phyloP scores from a whole-genome alignment of 2,797 vertebrate species.

The Halcyon chelicuti region DNA sequence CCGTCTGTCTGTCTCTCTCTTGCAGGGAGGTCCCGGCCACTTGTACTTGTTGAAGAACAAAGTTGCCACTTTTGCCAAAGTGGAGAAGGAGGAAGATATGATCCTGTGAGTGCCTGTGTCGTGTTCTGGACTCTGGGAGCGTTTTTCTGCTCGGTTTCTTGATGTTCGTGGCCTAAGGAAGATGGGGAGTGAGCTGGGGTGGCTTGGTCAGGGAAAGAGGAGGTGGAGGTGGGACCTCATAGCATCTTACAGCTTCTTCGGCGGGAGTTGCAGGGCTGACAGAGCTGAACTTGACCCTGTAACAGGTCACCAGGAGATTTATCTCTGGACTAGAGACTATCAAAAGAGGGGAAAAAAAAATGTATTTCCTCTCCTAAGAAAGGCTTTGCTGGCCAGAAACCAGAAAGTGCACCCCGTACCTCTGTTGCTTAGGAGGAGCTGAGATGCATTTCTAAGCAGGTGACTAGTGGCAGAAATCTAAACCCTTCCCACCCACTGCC shows the following conservation, averaged over 20 bases:
- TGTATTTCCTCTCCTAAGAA: background rate
- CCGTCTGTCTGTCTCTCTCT: background rate
- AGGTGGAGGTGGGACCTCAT: background rate
- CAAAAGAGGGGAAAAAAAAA: background rate
- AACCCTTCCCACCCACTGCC: background rate
- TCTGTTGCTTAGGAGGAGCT: background rate
- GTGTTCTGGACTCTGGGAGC: background rate
- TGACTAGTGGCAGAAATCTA: background rate
- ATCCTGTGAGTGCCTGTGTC: slow-evolving; percentile 87
- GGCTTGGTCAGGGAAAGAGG: background rate
- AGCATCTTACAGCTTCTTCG: background rate
- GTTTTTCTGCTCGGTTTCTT: background rate
- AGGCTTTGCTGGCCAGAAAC: background rate
- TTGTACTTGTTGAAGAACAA: slow-evolving; percentile 97
- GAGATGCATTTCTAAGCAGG: background rate
- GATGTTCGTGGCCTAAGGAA: background rate
- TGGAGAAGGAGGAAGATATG: slow-evolving; percentile 98
- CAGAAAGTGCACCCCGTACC: rapidly evolving
- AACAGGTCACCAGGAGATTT: background rate
- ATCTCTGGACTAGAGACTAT: background rate
- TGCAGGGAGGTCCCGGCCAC: slow-evolving; percentile 93
- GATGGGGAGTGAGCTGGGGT: background rate
- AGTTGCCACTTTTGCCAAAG: slow-evolving; percentile 97
- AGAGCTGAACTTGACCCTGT: background rate
- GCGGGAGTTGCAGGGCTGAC: background rate